phyloP scores from a whole-genome alignment of 1,140 invertebrate species.

The Goniozus legneri region DNA sequence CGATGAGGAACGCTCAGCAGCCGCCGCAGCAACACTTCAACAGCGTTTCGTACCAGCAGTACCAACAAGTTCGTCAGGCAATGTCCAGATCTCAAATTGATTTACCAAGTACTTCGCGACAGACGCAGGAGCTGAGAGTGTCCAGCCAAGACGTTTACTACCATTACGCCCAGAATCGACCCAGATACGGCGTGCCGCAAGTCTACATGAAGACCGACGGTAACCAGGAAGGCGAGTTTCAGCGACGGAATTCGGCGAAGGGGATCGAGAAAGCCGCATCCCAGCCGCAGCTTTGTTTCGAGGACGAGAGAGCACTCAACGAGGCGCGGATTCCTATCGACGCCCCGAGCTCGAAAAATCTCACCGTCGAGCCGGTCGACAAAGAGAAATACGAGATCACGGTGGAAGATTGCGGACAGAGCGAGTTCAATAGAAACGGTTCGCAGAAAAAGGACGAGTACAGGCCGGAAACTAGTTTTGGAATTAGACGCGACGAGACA shows the following conservation, averaged over 20 bases:
- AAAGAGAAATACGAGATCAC: constrained; percentile 49
- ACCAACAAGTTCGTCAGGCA: constrained; percentile 48
- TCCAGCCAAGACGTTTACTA: constrained; percentile 44
- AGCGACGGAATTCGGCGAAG: constrained; percentile 34
- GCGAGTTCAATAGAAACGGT: constrained; percentile 33
- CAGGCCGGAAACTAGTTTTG: constrained; percentile 44
- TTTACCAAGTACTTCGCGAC: constrained; percentile 43
- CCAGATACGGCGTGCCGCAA: constrained; percentile 35
- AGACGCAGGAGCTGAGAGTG: constrained; percentile 36
- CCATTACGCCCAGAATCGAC: constrained; percentile 41
- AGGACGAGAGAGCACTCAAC: constrained; percentile 45
- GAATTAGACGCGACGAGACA: constrained; percentile 36
- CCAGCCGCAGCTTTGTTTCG: constrained; percentile 64
- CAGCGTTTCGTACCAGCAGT: constrained; percentile 42
- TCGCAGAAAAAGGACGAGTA: constrained; percentile 44
- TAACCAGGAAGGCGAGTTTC: constrained; percentile 39
- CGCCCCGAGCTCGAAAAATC: constrained; percentile 25
- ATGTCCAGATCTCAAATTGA: constrained; percentile 49
- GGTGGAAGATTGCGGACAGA: constrained; percentile 36
- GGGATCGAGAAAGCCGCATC: constrained; percentile 57
- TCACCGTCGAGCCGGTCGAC: constrained; percentile 29
- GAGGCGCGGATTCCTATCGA: constrained; percentile 29
- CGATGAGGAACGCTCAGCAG: constrained; percentile 11
- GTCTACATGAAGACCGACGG: constrained; percentile 44
- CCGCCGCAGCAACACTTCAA: constrained; percentile 25